A percentile compares a stretch with the other conserved stretches of the same genome.
phyloP scores from a whole-genome alignment of 2,888 invertebrate species.

The Andrena minutula region DNA sequence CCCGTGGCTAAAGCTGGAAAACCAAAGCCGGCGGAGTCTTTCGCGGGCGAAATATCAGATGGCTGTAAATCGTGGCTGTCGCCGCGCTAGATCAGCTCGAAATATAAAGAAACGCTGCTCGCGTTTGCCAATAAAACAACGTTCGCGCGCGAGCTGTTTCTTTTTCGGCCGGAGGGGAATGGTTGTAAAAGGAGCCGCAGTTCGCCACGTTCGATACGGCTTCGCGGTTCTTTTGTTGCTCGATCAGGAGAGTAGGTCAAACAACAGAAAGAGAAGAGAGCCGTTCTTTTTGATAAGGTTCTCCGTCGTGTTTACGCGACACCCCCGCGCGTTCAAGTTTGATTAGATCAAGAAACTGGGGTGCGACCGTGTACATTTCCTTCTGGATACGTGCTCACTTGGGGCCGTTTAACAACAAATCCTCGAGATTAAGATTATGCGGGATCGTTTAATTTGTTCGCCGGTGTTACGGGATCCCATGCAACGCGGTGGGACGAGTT shows the following conservation, averaged over 20 bases:
- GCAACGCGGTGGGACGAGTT: background rate
- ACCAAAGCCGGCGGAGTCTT: slow-evolving; percentile 11
- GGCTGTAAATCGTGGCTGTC: slow-evolving; percentile 79
- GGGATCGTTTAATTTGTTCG: slow-evolving; percentile 39
- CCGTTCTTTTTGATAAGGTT: slow-evolving; percentile 16
- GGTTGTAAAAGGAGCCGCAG: slow-evolving; percentile 15
- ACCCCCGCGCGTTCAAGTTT: slow-evolving; percentile 5
- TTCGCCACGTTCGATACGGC: slow-evolving; percentile 19
- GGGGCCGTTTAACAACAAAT: slow-evolving; percentile 21
- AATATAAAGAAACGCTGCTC: slow-evolving; percentile 62
- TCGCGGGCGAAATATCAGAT: slow-evolving; percentile 73
- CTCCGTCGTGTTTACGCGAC: slow-evolving; percentile 19
- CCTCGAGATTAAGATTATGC: slow-evolving; percentile 42
- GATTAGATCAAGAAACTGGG: slow-evolving; percentile 19
- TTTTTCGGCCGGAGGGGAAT: background rate
- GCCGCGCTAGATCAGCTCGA: slow-evolving; percentile 24
- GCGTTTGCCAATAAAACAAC: slow-evolving; percentile 71
- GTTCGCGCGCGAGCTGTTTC: slow-evolving; percentile 3
- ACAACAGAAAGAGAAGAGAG: background rate
- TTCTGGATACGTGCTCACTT: background rate
- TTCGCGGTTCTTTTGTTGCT: slow-evolving; percentile 1
- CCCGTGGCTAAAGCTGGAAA: slow-evolving; percentile 74
- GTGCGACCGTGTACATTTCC: slow-evolving; percentile 2
- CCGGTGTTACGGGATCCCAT: slow-evolving; percentile 11
- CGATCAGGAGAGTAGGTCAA: slow-evolving; percentile 2